Evolutionary conservation across 2,888 invertebrate genomes (phyloP).

Genomic region (Eupithecia tripunctaria): DNA sequence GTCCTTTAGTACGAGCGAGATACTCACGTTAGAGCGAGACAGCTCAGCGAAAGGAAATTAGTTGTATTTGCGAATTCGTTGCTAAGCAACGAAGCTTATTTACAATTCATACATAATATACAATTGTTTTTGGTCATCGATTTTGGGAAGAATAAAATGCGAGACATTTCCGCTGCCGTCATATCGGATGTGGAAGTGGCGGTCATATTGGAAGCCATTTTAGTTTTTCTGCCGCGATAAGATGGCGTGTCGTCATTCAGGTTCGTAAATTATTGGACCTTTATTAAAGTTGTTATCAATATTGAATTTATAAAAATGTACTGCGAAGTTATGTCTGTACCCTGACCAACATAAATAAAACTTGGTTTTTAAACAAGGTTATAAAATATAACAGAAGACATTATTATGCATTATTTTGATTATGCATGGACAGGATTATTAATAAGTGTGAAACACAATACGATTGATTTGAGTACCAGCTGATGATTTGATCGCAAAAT

Average conservation of each 20-base stretch:
- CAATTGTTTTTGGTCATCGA: slow-evolving; percentile 74
- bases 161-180: slow-evolving; percentile 41
- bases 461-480: slow-evolving; percentile 18
- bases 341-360: slow-evolving; percentile 32
- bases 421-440: slow-evolving; percentile 22
- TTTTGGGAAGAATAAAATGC: slow-evolving; percentile 70
- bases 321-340: slow-evolving; percentile 11
- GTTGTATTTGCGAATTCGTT: slow-evolving; percentile 52
- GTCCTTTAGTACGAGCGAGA: slow-evolving; percentile 7
- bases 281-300: slow-evolving; percentile 9
- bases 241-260: slow-evolving; percentile 18
- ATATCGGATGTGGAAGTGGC: slow-evolving; percentile 16
- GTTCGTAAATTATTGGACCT: neutral
- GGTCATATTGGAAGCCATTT: slow-evolving; percentile 23
- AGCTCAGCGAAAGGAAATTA: slow-evolving; percentile 38
- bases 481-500: neutral
- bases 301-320: slow-evolving; percentile 4
- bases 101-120: slow-evolving; percentile 65
- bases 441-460: slow-evolving; percentile 25
- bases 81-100: slow-evolving; percentile 68
- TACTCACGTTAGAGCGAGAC: slow-evolving; percentile 24
- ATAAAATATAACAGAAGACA: neutral
- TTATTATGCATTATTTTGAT: slow-evolving; percentile 18
- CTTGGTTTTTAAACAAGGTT: neutral
- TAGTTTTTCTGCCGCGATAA: slow-evolving; percentile 8